Evolutionary conservation across 2,113 vertebrate genomes (phyloP).

Genomic region (Myotis lucifugus): DNA sequence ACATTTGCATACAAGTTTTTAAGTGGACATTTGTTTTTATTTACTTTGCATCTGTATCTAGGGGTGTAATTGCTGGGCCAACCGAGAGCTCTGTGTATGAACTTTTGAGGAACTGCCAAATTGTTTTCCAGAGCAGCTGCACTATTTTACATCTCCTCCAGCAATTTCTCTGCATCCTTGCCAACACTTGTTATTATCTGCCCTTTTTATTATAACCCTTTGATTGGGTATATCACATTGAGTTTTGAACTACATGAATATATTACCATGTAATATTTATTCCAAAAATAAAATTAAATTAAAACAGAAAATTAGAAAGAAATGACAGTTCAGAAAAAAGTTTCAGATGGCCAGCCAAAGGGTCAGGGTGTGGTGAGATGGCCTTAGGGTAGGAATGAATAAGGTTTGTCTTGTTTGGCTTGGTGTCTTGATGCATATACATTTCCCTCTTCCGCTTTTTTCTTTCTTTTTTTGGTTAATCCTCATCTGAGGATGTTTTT

Average conservation of each 20-base stretch:
- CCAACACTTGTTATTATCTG: neutral
- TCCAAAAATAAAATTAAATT: neutral
- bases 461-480: no score
- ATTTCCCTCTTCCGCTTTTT: neutral
- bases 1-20: neutral
- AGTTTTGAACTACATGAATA: neutral
- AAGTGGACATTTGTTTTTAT: conserved; percentile 4
- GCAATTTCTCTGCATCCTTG: neutral
- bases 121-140: neutral
- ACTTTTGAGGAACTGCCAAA: conserved; percentile 3
- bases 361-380: neutral
- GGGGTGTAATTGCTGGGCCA: neutral
- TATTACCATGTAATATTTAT: neutral
- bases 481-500: no score
- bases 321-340: neutral
- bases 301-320: neutral
- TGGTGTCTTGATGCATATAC: neutral
- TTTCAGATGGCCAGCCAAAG: neutral
- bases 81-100: neutral
- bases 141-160: neutral
- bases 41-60: neutral
- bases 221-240: neutral
- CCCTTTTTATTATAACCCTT: neutral
- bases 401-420: neutral
- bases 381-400: neutral